Conservation (phyloP, 2,888 invertebrate genomes). For the Lasiommata megera region DNA sequence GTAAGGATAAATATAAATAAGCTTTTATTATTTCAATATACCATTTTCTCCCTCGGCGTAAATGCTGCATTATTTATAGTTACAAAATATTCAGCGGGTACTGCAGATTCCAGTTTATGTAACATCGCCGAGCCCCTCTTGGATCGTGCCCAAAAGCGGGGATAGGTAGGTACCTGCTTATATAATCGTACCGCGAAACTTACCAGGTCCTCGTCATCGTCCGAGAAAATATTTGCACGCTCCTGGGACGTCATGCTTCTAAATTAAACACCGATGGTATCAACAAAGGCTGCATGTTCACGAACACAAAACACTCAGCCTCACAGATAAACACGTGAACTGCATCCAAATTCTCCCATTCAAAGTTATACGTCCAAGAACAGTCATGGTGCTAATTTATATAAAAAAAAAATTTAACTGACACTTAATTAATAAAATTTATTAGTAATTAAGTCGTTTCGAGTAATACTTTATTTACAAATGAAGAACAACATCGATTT, state of each 20-base stretch:
- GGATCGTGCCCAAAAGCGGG: constrained; percentile 40
- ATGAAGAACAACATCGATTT: constrained; percentile 28
- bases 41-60: neutral
- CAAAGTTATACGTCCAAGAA: constrained; percentile 16
- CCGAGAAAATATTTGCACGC: constrained; percentile 67
- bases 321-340: constrained; percentile 63
- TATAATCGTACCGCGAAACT: constrained; percentile 44
- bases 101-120: constrained; percentile 44
- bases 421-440: neutral
- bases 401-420: neutral
- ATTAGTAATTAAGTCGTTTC: neutral
- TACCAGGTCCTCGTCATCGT: constrained; percentile 75
- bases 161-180: constrained; percentile 33
- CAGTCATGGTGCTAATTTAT: constrained; percentile 7
- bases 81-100: constrained; percentile 30
- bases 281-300: constrained; percentile 65
- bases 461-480: constrained; percentile 31
- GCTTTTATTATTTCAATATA: no score
- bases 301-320: constrained; percentile 53
- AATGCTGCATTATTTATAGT: constrained; percentile 8
- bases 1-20: no score
- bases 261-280: constrained; percentile 45
- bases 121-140: constrained; percentile 36
- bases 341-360: constrained; percentile 61
- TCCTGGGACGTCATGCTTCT: constrained; percentile 71